Evolutionary conservation across 2,888 invertebrate species (phyloP).

Genomic region (Orthosia incerta): DNA sequence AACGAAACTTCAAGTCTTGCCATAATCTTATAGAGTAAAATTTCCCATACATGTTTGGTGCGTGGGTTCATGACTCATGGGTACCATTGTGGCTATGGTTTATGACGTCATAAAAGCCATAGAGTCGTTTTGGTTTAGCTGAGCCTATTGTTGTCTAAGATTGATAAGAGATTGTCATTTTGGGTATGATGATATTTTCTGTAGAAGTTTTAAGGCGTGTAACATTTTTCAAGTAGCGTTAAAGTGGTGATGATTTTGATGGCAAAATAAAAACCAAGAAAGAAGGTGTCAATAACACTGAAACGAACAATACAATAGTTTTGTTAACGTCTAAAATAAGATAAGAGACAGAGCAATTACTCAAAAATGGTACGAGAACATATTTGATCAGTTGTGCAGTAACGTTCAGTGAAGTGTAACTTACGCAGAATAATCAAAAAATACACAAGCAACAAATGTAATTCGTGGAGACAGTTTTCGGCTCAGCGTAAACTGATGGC

Average conservation of each 20-base stretch:
- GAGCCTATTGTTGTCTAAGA: constrained; percentile 46
- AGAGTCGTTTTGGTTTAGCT: constrained; percentile 18
- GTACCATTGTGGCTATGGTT: constrained; percentile 41
- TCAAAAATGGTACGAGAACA: too few relatives aligned
- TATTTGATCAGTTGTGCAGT: too few relatives aligned
- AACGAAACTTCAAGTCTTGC: constrained; percentile 5
- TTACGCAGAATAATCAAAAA: too few relatives aligned
- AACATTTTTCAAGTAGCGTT: neutral
- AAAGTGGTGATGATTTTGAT: neutral
- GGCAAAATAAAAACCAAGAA: neutral
- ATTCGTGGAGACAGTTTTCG: neutral
- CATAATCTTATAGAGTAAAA: constrained; percentile 28
- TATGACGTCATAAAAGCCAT: constrained; percentile 63
- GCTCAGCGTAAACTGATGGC: neutral
- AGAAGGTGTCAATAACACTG: too few relatives aligned
- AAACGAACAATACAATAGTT: too few relatives aligned
- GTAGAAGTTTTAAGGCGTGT: neutral
- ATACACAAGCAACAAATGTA: too few relatives aligned
- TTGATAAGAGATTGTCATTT: constrained; percentile 54
- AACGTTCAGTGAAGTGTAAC: too few relatives aligned
- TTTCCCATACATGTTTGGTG: constrained; percentile 37
- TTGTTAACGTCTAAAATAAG: too few relatives aligned
- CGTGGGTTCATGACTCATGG: constrained; percentile 53
- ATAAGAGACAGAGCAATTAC: too few relatives aligned
- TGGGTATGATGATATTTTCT: constrained; percentile 4